Evolutionary conservation across 2,888 invertebrate genomes (phyloP), one percentile per base, ranked within the genome.

Genomic region (Onchidella celtica): DNA sequence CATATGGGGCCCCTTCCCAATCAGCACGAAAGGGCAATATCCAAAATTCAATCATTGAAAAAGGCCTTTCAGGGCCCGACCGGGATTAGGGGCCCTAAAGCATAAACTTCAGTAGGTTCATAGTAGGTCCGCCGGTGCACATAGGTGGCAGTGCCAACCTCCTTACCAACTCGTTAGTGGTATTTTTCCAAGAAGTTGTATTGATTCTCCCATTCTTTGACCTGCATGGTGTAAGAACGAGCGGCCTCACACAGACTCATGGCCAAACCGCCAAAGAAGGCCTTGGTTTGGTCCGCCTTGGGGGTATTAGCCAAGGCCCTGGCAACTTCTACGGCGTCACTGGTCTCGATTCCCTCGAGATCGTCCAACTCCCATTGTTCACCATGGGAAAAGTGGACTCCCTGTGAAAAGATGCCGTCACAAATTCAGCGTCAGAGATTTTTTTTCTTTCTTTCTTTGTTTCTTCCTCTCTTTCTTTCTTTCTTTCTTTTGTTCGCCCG

Each of bases 131-230:
- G n/a, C n/a, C n/a, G n/a, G 17, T 55, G 55, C 17, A 55, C 17
- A 17, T 55, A 55, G 11, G 55, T 55, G 17, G 11, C 11, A 14
- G 17, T 55, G 17, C 55, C 55, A 55, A 14, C 55, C 17, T 17
- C 55, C 55, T 55, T 55, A 55, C 11, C 55, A 55, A 55, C 55
- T 55, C 55, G 17, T 27, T 59, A 59, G 59, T 59, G n/a, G 59
- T 59, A 59, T 59, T 27, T 59, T 59, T 57, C 70, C 59, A 78
- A 36, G 78, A 78, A 78, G 66, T 78, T 78, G 78, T 78, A 78
- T 38, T 55, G 36, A 38, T 68, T 21, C 57, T 78, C 78, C 78
- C 78, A 78, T 17, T 32, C 36, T 11, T 24, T 59, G 29, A 78
- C 78, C 78, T 78, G 69, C 36, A 59, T 29, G 24, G 70, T 57